phyloP scores from a whole-genome alignment of 2,888 invertebrate genomes.

The Lordiphosa fenestrarum region DNA sequence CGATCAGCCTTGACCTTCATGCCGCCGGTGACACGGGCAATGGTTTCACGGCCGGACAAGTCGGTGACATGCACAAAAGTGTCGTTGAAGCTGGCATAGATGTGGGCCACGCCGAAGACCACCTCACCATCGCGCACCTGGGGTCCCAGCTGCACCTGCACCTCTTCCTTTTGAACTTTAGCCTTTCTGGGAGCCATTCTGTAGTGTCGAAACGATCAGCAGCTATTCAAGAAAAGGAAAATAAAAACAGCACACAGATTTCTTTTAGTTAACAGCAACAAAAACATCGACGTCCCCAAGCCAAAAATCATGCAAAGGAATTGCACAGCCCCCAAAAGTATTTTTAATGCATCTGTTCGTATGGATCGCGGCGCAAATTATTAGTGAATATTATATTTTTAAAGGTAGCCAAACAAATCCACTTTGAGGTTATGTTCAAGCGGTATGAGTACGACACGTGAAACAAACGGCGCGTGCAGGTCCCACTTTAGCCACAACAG shows the following conservation, averaged over 20 bases:
- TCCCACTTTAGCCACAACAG: too few species aligned
- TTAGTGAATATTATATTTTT: too few species aligned
- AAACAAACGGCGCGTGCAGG: too few species aligned
- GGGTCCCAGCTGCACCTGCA: slow-evolving; percentile 96
- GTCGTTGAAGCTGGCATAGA: slow-evolving; percentile 99
- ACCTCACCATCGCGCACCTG: slow-evolving; percentile 98
- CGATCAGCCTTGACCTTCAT: slow-evolving; percentile 99
- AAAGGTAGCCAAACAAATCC: too few species aligned
- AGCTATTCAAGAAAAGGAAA: slow-evolving; percentile 24
- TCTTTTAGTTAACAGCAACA: slow-evolving; percentile 5
- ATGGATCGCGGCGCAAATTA: too few species aligned
- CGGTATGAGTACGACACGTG: too few species aligned
- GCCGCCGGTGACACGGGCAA: slow-evolving; percentile 96
- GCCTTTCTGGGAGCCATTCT: slow-evolving; percentile 98
- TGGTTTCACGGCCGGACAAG: slow-evolving; percentile 97
- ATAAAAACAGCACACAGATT: slow-evolving; percentile 12
- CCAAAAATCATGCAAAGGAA: slow-evolving; percentile 11
- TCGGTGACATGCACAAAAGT: slow-evolving; percentile 99
- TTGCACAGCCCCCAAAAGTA: neutral
- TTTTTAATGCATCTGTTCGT: neutral
- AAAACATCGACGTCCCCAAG: slow-evolving; percentile 14
- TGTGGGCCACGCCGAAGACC: slow-evolving; percentile 99
- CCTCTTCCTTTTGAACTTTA: slow-evolving; percentile 97
- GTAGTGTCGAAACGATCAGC: slow-evolving; percentile 38
- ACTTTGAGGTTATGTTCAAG: too few species aligned